These are phyloP conservation scores for Ormyrus pomaceus DNA, from an alignment of 2,888 invertebrate genomes.

Conservation along the genomic window DNA sequence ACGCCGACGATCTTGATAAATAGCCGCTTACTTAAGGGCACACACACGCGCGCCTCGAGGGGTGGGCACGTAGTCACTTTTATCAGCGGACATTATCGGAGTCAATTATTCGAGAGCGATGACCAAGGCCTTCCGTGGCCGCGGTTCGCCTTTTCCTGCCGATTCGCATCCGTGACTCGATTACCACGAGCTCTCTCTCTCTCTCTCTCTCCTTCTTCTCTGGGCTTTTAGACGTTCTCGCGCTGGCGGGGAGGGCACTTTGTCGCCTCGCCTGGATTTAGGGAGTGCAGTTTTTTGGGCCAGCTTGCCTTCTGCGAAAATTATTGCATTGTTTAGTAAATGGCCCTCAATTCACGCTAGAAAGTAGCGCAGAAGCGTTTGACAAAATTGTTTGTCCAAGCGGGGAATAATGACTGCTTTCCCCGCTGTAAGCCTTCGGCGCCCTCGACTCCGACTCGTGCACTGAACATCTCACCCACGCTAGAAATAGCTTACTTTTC, in stretches of 20 bases:
- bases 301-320: neutral
- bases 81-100: conserved; percentile 62
- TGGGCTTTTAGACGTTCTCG: no score
- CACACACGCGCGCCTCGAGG: neutral
- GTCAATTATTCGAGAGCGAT: conserved; percentile 59
- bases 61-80: conserved; percentile 44
- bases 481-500: no score
- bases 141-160: conserved; percentile 49
- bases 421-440: no score
- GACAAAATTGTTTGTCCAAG: no score
- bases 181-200: conserved; percentile 20
- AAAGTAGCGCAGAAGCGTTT: no score
- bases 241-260: no score
- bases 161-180: conserved; percentile 53
- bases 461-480: no score
- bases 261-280: no score
- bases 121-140: conserved; percentile 44
- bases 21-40: conserved; percentile 55
- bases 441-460: no score
- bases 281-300: no score
- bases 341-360: no score
- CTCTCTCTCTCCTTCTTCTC: neutral
- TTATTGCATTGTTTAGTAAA: neutral
- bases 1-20: conserved; percentile 62
- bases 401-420: no score